These are phyloP conservation scores for Nipponacmea schrenckii DNA, from an alignment of 2,888 invertebrate species.

Conservation along the genomic window DNA sequence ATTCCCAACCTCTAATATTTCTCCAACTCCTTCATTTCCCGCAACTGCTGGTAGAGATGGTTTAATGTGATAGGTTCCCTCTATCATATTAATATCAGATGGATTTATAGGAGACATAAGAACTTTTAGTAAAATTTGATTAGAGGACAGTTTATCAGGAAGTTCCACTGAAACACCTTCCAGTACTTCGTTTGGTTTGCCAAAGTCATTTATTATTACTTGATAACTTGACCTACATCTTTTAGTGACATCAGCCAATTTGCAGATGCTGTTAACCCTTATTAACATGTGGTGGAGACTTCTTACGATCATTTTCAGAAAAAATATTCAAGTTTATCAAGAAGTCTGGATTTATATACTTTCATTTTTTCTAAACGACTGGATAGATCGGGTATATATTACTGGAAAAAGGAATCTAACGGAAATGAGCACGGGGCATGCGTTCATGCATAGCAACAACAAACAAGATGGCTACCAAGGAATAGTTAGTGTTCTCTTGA, in stretches of 20 bases:
- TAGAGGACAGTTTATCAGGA: slow-evolving; percentile 26
- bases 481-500: no score
- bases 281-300: no score
- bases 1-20: slow-evolving; percentile 78
- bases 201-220: slow-evolving; percentile 77
- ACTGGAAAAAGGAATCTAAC: no score
- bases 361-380: no score
- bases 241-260: neutral
- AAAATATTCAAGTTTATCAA: no score
- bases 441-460: no score
- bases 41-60: slow-evolving; percentile 86
- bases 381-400: no score
- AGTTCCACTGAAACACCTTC: slow-evolving; percentile 59
- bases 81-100: slow-evolving; percentile 96
- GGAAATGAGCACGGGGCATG: no score
- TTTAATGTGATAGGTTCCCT: slow-evolving; percentile 81
- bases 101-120: slow-evolving; percentile 94
- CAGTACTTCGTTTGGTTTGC: slow-evolving; percentile 85
- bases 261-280: no score
- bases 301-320: no score
- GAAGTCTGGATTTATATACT: no score
- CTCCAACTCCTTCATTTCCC: slow-evolving; percentile 96
- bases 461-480: no score
- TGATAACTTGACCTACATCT: slow-evolving; percentile 23
- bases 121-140: slow-evolving; percentile 51